Base-by-base conservation (phyloP, 2,888 invertebrate genomes). In the Synanthedon andrenaeformis region DNA sequence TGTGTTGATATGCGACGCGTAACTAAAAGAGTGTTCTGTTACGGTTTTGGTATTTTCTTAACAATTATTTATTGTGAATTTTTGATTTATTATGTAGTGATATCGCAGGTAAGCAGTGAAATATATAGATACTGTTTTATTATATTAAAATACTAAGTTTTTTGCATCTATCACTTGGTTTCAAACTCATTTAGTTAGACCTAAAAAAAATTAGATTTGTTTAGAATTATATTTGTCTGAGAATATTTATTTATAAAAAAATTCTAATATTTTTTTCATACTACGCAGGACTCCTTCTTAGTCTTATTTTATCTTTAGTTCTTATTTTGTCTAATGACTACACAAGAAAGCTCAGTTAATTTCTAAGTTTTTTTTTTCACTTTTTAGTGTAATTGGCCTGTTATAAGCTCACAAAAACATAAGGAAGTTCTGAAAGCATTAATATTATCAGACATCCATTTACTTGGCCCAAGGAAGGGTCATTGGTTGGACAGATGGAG, bases 401-500 rank as follows among this genome's bases (percentile, higher is more conserved):
- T 57, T 42, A 65, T 91, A 59, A 52, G 66, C 4, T 17, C 56
- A 51, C 54, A 56, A 10, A 57, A 59, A n/a, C 23, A 49, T 19
- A 17, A 49, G 89, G 62, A 19, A 14, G 52, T 74, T 2, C 82
- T 94, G 1, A 89, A 89, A 72, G 93, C 92, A 0, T 92, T 98
- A 89, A 89, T 98, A 56, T 74, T 99, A 58, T 93, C 97, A 1
- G 99, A 99, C 73, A 94, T 96, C 1, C 99, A 98, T 86, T 89
- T 99, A 55, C 81, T 98, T 19, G 98, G 98, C 1, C 91, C 93
- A 1, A 85, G 90, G 57, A 90, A 91, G 54, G 98, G 98, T 0
- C 97, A 98, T 71, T 98, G 98, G 98, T 91, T 97, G 69, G 99
- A 99, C 76, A 98, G 97, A 83, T 82, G 98, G 61, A 89, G 95